A percentile compares a stretch with the other conserved stretches of the same genome.
These are phyloP conservation scores for Mus spicilegus DNA, from an alignment of 2,113 vertebrate species.

Conservation along the genomic window DNA sequence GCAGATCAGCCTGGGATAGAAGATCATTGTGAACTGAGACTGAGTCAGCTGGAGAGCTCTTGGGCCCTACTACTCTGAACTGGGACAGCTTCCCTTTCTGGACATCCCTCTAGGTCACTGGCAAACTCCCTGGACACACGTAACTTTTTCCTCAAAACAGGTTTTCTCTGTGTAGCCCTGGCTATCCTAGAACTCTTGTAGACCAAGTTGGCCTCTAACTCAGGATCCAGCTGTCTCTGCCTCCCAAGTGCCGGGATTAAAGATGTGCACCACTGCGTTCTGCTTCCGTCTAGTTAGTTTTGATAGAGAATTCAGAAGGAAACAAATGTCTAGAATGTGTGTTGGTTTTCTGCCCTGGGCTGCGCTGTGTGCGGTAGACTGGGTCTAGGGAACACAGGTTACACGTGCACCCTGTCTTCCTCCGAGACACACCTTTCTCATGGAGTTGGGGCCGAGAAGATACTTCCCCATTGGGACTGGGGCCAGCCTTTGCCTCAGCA, in stretches of 20 bases:
- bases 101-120: neutral
- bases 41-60: neutral
- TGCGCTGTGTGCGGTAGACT: neutral
- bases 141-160: neutral
- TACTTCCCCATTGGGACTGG: neutral
- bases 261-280: neutral
- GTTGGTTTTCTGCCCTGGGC: neutral
- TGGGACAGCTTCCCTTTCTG: neutral
- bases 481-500: neutral
- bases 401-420: neutral
- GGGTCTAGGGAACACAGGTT: neutral
- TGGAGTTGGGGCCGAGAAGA: neutral
- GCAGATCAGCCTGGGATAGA: neutral
- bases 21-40: conserved; percentile 23
- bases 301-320: neutral
- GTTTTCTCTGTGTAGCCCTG: neutral
- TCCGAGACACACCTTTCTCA: neutral
- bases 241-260: neutral
- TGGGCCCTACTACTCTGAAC: neutral
- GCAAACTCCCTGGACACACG: neutral
- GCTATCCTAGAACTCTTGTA: neutral
- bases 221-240: neutral
- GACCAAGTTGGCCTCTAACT: neutral
- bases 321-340: neutral
- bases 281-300: neutral